Percentiles rank a stretch among this genome's conserved stretches.
Conservation (phyloP, 2,888 invertebrate genomes). For the Criorhina ranunculi region DNA sequence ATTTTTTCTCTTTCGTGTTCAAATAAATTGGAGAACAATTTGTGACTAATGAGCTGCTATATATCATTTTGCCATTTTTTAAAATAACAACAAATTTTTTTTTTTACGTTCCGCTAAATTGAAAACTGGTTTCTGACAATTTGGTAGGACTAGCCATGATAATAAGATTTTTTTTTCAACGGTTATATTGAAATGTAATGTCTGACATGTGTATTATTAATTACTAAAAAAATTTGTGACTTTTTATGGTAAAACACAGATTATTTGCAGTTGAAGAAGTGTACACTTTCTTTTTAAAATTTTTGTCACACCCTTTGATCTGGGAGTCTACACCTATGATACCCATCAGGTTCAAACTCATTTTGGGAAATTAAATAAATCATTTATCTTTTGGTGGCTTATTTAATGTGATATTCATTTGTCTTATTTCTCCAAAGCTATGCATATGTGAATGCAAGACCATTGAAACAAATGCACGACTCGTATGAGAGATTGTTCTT, state of each 20-base stretch:
- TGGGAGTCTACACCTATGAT: neutral
- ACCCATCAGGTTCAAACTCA: neutral
- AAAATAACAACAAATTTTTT: too few species aligned
- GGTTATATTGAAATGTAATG: neutral
- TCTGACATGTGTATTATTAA: neutral
- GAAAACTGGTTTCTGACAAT: neutral
- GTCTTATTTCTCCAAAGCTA: conserved; percentile 27
- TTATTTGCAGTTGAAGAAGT: too few species aligned
- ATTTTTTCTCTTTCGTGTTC: conserved; percentile 29
- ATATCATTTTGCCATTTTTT: conserved; percentile 56
- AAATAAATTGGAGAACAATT: conserved; percentile 66
- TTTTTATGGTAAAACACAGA: too few species aligned
- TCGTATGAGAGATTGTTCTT: neutral
- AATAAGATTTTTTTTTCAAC: neutral
- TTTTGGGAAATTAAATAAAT: conserved; percentile 36
- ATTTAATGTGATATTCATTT: conserved; percentile 57
- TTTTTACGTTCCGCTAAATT: neutral
- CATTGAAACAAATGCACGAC: conserved; percentile 29
- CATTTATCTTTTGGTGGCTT: conserved; percentile 40
- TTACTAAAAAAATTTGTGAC: neutral
- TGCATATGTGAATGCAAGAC: neutral
- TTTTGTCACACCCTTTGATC: conserved; percentile 16
- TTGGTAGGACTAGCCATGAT: neutral
- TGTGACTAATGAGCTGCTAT: conserved; percentile 62
- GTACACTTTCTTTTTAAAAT: neutral